Evolutionary conservation across 2,888 invertebrate genomes (phyloP).

Genomic region (Sericinus montela): DNA sequence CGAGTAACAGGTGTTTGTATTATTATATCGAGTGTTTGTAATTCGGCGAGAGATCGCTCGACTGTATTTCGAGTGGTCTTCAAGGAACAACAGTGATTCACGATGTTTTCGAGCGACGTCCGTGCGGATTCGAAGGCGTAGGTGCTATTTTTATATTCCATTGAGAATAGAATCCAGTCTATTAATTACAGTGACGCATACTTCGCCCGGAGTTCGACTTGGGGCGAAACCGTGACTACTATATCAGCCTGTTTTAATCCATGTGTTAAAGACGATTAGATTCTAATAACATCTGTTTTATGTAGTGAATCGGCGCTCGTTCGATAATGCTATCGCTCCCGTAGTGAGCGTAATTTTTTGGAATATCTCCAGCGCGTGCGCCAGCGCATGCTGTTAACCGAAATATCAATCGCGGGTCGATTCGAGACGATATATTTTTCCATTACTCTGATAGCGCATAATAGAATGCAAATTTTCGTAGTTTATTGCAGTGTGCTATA

Average conservation of each 20-base stretch:
- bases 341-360: conserved; percentile 6
- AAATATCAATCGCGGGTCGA: not conserved
- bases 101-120: conserved; percentile 29
- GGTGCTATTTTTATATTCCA: conserved; percentile 68
- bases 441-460: no score
- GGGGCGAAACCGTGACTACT: conserved; percentile 34
- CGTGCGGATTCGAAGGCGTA: conserved; percentile 17
- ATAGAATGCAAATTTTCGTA: no score
- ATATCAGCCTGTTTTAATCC: no score
- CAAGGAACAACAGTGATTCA: conserved; percentile 49
- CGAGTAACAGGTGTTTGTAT: conserved; percentile 11
- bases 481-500: no score
- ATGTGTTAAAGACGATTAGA: conserved; percentile 32
- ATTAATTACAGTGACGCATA: conserved; percentile 75
- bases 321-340: conserved; percentile 25
- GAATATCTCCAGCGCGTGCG: not conserved
- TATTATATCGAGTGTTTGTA: conserved; percentile 12
- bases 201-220: conserved; percentile 39
- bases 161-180: conserved; percentile 67
- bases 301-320: conserved; percentile 33
- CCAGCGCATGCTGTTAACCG: no score
- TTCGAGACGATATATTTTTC: not conserved
- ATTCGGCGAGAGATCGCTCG: conserved; percentile 22
- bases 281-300: conserved; percentile 50
- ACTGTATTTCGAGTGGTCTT: conserved; percentile 43